phyloP scores from a whole-genome alignment of 2,113 vertebrate genomes.

The Mobula hypostoma region DNA sequence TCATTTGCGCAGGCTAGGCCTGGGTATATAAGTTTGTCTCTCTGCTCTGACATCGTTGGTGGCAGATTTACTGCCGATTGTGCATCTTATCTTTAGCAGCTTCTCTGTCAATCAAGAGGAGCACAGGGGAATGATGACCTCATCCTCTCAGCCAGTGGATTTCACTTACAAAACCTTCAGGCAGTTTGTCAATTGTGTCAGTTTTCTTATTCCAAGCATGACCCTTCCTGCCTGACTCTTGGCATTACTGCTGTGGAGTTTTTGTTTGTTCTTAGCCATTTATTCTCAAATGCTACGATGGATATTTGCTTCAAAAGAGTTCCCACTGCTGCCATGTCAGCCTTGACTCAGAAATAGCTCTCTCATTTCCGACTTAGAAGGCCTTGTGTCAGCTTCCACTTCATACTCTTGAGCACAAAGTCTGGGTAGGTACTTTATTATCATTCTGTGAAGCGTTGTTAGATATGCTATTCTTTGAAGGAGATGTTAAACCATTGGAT shows the following conservation, averaged over 20 bases:
- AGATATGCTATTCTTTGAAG: not conserved
- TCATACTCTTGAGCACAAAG: not conserved
- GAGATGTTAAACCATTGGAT: not conserved
- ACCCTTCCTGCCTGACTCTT: not conserved
- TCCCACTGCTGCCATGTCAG: not conserved
- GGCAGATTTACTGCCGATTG: not conserved
- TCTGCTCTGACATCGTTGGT: constrained; percentile 13
- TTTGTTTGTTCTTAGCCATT: constrained; percentile 14
- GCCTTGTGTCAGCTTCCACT: not conserved
- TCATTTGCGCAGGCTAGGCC: not conserved
- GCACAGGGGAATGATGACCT: not conserved
- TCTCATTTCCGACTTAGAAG: not conserved
- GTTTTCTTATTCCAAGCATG: constrained; percentile 9
- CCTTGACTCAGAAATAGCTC: not conserved
- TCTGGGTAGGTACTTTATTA: not conserved
- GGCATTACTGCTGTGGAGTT: not conserved
- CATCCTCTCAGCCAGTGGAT: constrained; percentile 20
- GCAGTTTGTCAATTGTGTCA: constrained; percentile 16
- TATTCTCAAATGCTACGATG: not conserved
- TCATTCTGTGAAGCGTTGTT: not conserved
- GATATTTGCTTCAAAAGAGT: not conserved
- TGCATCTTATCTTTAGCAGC: not conserved
- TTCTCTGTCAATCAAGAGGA: not conserved
- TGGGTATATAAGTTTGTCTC: not conserved
- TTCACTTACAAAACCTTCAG: not conserved